A percentile compares a stretch with the other conserved stretches of the same genome.
Conservation (phyloP, 2,113 vertebrate species). For the Dinomys branickii region DNA sequence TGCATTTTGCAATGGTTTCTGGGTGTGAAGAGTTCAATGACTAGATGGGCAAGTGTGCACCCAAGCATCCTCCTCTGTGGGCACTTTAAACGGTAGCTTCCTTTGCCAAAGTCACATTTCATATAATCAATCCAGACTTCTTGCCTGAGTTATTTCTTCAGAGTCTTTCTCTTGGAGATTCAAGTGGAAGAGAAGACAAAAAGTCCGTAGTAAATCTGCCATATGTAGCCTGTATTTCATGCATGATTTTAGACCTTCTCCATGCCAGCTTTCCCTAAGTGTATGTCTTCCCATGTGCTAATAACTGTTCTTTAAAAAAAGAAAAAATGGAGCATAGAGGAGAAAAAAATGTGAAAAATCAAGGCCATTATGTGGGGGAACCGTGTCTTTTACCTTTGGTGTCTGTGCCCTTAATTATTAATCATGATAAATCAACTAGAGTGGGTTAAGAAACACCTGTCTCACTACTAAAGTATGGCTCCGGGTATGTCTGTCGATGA, state of each 20-base stretch:
- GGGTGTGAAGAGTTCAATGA: not conserved
- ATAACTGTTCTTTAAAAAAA: not conserved
- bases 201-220: not conserved
- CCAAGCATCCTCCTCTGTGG: not conserved
- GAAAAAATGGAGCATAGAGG: not conserved
- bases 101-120: not conserved
- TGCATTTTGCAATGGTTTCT: not conserved
- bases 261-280: not conserved
- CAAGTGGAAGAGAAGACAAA: conserved; percentile 36
- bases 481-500: not conserved
- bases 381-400: not conserved
- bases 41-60: accelerated
- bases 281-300: conserved; percentile 5
- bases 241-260: not conserved
- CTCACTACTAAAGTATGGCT: not conserved
- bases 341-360: not conserved
- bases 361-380: not conserved
- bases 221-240: not conserved
- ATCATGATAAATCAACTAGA: not conserved
- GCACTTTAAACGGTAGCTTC: not conserved
- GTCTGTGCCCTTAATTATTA: not conserved
- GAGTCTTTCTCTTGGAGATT: not conserved
- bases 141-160: conserved; percentile 22
- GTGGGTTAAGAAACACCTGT: not conserved
- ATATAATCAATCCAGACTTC: conserved; percentile 38